Percentiles rank a stretch among this genome's conserved stretches.
Evolutionary conservation across 92 coral and sea anemone species (phyloP).

Genomic region (Desmophyllum pertusum): DNA sequence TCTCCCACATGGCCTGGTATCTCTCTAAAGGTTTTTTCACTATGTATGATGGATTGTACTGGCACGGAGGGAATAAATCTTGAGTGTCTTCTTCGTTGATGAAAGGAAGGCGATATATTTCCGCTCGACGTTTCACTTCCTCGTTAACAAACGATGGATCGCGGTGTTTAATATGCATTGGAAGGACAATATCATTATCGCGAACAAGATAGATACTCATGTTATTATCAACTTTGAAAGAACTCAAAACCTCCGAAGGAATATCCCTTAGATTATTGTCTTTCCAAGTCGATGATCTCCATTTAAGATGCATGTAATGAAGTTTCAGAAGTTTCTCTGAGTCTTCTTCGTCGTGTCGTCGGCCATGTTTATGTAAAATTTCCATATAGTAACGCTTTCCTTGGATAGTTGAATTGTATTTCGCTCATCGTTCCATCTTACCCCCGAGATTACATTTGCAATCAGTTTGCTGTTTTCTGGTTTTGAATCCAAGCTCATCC

Average conservation of each 20-base stretch:
- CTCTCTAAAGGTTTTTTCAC: slow-evolving; percentile 35
- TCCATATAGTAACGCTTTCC: slow-evolving; percentile 72
- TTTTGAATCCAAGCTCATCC: slow-evolving; percentile 73
- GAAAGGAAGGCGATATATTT: slow-evolving; percentile 68
- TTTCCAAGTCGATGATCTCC: slow-evolving; percentile 54
- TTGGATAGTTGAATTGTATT: neutral
- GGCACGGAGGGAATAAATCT: slow-evolving; percentile 65
- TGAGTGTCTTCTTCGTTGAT: slow-evolving; percentile 40
- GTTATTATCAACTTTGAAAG: slow-evolving; percentile 33
- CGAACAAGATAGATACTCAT: slow-evolving; percentile 2
- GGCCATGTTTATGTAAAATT: slow-evolving; percentile 78
- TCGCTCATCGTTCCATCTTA: neutral
- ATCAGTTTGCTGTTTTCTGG: slow-evolving; percentile 65
- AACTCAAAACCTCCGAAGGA: slow-evolving; percentile 28
- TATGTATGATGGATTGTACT: slow-evolving; percentile 47
- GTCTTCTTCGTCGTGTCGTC: too few species aligned
- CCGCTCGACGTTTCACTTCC: slow-evolving; percentile 42
- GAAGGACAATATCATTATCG: slow-evolving; percentile 24
- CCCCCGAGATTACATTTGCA: slow-evolving; percentile 9
- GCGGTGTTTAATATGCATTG: slow-evolving; percentile 48
- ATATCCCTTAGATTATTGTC: slow-evolving; percentile 27
- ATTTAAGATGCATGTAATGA: slow-evolving; percentile 51
- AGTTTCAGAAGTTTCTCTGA: too few species aligned
- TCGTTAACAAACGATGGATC: slow-evolving; percentile 22
- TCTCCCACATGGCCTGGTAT: slow-evolving; percentile 78